These are phyloP conservation scores for Rhinopomastus cyanomelas DNA, from an alignment of 2,113 vertebrate genomes.

Conservation along the genomic window DNA sequence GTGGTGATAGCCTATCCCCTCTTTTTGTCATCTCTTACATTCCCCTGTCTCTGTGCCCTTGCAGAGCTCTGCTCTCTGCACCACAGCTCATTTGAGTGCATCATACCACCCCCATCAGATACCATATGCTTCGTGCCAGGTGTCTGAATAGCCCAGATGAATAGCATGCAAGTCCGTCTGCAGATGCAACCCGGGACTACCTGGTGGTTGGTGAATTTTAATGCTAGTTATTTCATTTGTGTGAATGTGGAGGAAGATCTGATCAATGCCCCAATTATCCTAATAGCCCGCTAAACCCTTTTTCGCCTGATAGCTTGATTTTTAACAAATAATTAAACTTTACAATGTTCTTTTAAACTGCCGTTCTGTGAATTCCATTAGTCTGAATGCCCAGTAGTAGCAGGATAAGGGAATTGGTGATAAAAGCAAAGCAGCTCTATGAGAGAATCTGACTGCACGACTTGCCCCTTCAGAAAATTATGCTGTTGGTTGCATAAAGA, in stretches of 20 bases:
- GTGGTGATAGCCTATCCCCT: neutral
- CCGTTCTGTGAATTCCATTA: neutral
- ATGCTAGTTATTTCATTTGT: neutral
- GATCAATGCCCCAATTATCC: neutral
- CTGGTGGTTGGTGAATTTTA: neutral
- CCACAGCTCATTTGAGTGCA: neutral
- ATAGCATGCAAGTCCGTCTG: neutral
- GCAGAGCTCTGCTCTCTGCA: neutral
- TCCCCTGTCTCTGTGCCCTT: neutral
- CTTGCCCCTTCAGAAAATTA: neutral
- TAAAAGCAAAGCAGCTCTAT: neutral
- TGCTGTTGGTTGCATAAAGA: slow-evolving; percentile 28
- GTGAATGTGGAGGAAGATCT: neutral
- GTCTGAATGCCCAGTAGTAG: neutral
- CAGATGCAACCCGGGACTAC: neutral
- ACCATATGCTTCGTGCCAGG: neutral
- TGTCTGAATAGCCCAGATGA: neutral
- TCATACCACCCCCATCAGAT: neutral
- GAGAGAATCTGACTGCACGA: neutral
- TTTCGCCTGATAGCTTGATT: neutral
- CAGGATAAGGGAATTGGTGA: neutral
- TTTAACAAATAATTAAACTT: too few species aligned
- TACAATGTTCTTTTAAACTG: neutral
- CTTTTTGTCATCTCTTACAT: fast-evolving
- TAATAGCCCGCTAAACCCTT: neutral